Evolutionary conservation across 2,113 vertebrate genomes (phyloP).

Genomic region (Calcarius ornatus): DNA sequence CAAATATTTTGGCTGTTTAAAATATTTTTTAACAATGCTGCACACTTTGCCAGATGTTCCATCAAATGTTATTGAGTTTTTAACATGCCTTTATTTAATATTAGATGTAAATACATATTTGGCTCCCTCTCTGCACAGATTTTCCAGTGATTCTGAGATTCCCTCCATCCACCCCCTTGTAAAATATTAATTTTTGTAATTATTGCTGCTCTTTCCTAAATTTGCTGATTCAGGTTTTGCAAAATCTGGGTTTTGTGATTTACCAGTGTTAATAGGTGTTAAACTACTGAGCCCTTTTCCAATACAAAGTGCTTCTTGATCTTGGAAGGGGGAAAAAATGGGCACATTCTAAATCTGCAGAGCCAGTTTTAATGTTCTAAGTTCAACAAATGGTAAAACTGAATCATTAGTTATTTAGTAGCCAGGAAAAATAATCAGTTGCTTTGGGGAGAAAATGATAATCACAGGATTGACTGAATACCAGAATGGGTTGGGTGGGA

Average conservation of each 20-base stretch:
- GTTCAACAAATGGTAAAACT: background rate
- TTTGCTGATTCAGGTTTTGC: background rate
- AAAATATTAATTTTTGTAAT: background rate
- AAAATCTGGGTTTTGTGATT: background rate
- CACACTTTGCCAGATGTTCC: background rate
- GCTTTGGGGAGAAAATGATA: background rate
- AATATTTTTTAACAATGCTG: background rate
- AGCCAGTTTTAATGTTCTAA: background rate
- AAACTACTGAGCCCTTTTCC: fast-evolving
- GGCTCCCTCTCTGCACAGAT: background rate
- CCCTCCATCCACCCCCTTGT: background rate
- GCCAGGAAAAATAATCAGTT: background rate
- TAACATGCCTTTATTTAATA: background rate
- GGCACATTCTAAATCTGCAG: background rate
- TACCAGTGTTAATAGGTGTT: background rate
- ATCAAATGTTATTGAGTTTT: background rate
- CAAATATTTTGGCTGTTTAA: conserved; percentile 1
- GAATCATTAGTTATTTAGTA: background rate
- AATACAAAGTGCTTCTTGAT: background rate
- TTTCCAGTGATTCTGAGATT: background rate
- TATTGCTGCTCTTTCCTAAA: background rate
- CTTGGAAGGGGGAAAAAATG: background rate
- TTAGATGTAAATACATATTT: background rate
- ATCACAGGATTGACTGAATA: background rate
- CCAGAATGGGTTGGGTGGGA: background rate